Evolutionary conservation across 2,113 vertebrate genomes (phyloP).

Genomic region (Puntigrus tetrazona): DNA sequence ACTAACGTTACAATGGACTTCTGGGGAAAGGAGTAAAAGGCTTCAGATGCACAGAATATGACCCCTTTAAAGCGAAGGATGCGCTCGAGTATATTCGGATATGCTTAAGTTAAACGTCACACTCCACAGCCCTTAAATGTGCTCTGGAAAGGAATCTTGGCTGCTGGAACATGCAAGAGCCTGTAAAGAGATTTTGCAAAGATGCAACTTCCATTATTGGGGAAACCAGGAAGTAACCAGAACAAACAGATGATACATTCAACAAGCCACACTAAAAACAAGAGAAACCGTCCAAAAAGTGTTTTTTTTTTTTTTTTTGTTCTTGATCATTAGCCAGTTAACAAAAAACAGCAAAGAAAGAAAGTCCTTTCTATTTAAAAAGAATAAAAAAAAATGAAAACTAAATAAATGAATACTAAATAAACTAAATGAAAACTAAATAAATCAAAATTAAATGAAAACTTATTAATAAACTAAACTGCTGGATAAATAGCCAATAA

Average conservation of each 20-base stretch:
- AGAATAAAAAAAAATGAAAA: no score
- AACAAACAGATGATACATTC: neutral
- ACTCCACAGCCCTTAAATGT: neutral
- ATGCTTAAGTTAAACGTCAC: neutral
- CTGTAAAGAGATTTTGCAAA: slow-evolving; percentile 14
- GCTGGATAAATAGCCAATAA: no score
- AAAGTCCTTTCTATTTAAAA: no score
- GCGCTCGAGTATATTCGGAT: neutral
- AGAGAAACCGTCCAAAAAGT: neutral
- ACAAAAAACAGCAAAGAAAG: neutral
- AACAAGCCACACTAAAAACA: neutral
- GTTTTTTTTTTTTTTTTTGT: neutral
- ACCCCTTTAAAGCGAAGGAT: neutral
- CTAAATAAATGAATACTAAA: no score
- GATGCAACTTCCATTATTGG: neutral
- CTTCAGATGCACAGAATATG: neutral
- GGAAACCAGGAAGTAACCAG: neutral
- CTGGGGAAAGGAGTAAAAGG: neutral
- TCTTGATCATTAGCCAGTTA: neutral
- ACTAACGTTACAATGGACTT: neutral
- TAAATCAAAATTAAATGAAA: no score
- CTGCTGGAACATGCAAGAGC: neutral
- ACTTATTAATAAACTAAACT: no score
- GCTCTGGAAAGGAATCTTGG: slow-evolving; percentile 6
- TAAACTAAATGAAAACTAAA: no score